Conservation (phyloP, 2,113 vertebrate species). For the Irena cyanogastra region DNA sequence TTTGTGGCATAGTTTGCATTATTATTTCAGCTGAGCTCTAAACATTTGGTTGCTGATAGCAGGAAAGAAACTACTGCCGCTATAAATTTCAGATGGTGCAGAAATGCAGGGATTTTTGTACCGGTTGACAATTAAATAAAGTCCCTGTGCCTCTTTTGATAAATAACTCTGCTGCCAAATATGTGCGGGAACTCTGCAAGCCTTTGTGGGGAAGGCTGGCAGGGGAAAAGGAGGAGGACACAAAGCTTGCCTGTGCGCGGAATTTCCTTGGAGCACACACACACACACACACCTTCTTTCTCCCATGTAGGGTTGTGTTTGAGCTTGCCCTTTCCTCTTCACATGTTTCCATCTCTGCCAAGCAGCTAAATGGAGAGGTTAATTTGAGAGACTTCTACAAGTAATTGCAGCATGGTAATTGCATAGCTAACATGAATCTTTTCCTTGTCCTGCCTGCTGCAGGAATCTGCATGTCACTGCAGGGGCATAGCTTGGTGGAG, state of each 20-base stretch:
- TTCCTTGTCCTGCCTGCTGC: neutral
- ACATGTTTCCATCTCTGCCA: neutral
- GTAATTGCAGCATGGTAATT: neutral
- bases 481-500: neutral
- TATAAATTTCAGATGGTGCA: slow-evolving; percentile 47
- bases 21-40: slow-evolving; percentile 69
- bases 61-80: slow-evolving; percentile 52
- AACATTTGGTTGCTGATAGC: slow-evolving; percentile 59
- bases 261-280: neutral
- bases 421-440: neutral
- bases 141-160: slow-evolving; percentile 7
- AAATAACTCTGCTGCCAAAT: slow-evolving; percentile 56
- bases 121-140: slow-evolving; percentile 35
- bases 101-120: neutral
- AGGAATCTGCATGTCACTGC: neutral
- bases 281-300: neutral
- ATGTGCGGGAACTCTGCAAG: neutral
- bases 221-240: neutral
- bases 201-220: neutral
- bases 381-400: neutral
- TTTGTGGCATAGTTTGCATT: slow-evolving; percentile 66
- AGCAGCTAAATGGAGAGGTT: slow-evolving; percentile 12
- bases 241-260: neutral
- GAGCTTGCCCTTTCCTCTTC: slow-evolving; percentile 23
- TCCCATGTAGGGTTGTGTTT: neutral